Evolutionary conservation across 2,888 invertebrate genomes (phyloP).

Genomic region (Caenorhabditis sp.): DNA sequence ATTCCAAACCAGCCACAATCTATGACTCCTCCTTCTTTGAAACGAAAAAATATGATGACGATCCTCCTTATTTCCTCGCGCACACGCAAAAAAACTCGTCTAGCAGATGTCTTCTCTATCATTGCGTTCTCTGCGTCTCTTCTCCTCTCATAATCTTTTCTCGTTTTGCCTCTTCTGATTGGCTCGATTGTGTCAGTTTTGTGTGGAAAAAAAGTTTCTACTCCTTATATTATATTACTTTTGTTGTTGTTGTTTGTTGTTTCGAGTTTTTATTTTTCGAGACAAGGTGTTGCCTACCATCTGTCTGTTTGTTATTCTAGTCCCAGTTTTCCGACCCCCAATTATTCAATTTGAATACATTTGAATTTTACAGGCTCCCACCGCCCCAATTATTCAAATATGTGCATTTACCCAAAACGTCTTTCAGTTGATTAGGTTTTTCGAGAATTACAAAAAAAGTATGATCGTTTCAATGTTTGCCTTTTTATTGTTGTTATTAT

Average conservation of each 20-base stretch:
- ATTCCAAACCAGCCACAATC: no score
- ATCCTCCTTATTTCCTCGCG: background rate
- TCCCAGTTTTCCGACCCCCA: background rate
- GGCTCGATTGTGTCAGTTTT: conserved; percentile 30
- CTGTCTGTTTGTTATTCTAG: background rate
- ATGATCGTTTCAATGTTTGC: background rate
- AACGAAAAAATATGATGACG: background rate
- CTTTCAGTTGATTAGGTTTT: background rate
- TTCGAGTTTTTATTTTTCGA: background rate
- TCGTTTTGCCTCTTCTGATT: conserved; percentile 32
- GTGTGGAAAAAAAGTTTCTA: background rate
- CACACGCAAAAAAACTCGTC: background rate
- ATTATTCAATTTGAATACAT: background rate
- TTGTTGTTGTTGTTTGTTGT: background rate
- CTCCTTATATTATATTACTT: no score
- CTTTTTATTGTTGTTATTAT: background rate
- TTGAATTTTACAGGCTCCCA: background rate
- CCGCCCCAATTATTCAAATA: background rate
- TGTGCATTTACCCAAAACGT: background rate
- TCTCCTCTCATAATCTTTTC: conserved; percentile 17
- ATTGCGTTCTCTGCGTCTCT: conserved; percentile 9
- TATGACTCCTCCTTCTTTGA: background rate
- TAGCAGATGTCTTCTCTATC: conserved; percentile 6
- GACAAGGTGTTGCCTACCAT: background rate
- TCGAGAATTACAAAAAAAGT: background rate